phyloP scores from a whole-genome alignment of 1,140 invertebrate species.

The Trichogramma pretiosum region DNA sequence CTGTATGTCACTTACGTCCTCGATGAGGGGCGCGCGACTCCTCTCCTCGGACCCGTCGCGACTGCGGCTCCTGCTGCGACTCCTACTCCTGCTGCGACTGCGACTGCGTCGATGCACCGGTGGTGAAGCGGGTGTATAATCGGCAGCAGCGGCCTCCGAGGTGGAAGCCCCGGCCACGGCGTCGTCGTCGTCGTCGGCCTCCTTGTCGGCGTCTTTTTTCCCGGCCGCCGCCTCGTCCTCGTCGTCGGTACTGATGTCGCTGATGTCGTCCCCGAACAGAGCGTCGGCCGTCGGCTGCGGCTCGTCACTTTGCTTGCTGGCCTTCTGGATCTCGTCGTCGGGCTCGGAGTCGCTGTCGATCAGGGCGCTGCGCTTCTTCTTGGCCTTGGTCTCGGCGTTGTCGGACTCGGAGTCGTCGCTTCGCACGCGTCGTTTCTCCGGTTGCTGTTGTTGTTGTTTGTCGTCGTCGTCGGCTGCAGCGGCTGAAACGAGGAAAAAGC shows the following conservation, averaged over 20 bases:
- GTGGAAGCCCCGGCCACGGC: no score
- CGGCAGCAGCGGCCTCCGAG: no score
- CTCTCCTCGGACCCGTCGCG: constrained; percentile 33
- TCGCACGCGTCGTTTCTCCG: constrained; percentile 26
- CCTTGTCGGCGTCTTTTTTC: constrained; percentile 31
- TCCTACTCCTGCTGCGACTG: constrained; percentile 32
- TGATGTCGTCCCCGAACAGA: constrained; percentile 87
- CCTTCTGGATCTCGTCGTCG: constrained; percentile 34
- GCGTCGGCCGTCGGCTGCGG: constrained; percentile 66
- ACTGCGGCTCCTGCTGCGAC: constrained; percentile 30
- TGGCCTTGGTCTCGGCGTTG: constrained; percentile 14
- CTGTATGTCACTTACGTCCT: constrained; percentile 45
- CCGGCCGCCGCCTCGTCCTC: constrained; percentile 50
- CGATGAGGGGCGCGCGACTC: constrained; percentile 32
- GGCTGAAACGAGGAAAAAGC: constrained; percentile 10
- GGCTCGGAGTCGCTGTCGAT: constrained; percentile 47
- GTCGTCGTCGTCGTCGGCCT: no score
- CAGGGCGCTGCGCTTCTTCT: constrained; percentile 38
- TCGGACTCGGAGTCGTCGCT: constrained; percentile 34
- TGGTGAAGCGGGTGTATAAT: no score
- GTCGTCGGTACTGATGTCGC: constrained; percentile 77
- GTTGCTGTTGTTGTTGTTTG: no score
- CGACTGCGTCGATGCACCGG: no score
- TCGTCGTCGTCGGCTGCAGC: constrained; percentile 24
- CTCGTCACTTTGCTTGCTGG: constrained; percentile 33